phyloP scores from a whole-genome alignment of 2,113 vertebrate species.

The Bombycilla garrulus region DNA sequence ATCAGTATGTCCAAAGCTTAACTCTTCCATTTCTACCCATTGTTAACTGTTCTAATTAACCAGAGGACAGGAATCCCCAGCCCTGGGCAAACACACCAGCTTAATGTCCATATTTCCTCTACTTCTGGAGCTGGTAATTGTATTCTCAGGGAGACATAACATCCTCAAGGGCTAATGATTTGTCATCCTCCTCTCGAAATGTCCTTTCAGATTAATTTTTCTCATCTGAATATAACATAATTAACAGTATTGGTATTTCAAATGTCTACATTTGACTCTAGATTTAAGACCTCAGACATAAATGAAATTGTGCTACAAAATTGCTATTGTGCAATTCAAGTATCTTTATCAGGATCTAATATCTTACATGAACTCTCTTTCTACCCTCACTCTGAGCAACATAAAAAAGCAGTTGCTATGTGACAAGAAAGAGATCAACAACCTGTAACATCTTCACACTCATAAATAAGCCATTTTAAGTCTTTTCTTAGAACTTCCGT shows the following conservation, averaged over 20 bases:
- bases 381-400: conserved; percentile 49
- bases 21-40: neutral
- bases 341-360: conserved; percentile 7
- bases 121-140: neutral
- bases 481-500: neutral
- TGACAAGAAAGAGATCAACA: conserved; percentile 79
- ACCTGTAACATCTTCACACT: conserved; percentile 32
- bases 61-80: neutral
- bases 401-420: conserved; percentile 74
- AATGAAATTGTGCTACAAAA: too few relatives aligned
- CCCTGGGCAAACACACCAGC: neutral
- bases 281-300: neutral
- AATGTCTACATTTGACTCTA: neutral
- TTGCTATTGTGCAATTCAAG: neutral
- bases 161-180: neutral
- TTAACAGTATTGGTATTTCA: neutral
- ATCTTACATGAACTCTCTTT: neutral
- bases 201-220: neutral
- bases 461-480: neutral
- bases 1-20: neutral
- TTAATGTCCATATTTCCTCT: neutral
- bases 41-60: neutral
- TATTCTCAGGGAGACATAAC: neutral
- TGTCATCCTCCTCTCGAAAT: neutral
- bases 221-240: neutral